A percentile compares a stretch with the other conserved stretches of the same genome.
phyloP scores from a whole-genome alignment of 1,140 invertebrate genomes.

The Metopolophium dirhodum region DNA sequence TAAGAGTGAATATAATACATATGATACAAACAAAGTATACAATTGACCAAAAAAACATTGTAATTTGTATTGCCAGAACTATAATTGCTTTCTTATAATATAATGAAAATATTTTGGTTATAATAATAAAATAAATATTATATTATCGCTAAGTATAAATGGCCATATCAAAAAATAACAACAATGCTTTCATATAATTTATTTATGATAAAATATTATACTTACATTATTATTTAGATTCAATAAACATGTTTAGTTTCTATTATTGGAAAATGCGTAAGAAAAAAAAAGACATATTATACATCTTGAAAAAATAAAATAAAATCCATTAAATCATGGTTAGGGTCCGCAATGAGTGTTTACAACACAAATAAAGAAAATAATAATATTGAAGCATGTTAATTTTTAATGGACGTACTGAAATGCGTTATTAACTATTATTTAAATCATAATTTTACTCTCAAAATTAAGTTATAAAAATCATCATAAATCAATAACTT shows the following conservation, averaged over 20 bases:
- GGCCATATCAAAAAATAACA: too few relatives aligned
- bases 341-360: too few relatives aligned
- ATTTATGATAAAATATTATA: too few relatives aligned
- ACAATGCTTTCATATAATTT: too few relatives aligned
- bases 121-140: not conserved
- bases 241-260: not conserved
- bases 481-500: not conserved
- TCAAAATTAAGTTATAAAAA: not conserved
- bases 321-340: not conserved
- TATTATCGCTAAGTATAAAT: too few relatives aligned
- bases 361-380: too few relatives aligned
- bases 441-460: not conserved
- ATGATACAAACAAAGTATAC: too few relatives aligned
- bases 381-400: too few relatives aligned
- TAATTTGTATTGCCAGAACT: too few relatives aligned
- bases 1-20: too few relatives aligned
- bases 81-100: not conserved
- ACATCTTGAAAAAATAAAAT: not conserved
- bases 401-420: not conserved
- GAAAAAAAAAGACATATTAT: not conserved
- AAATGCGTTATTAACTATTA: accelerated
- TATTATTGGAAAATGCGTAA: not conserved
- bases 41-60: too few relatives aligned
- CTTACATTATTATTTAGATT: too few relatives aligned
- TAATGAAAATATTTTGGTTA: not conserved